Base-by-base conservation (phyloP, 2,797 vertebrate genomes). In the Platyrinchus mystaceus region DNA sequence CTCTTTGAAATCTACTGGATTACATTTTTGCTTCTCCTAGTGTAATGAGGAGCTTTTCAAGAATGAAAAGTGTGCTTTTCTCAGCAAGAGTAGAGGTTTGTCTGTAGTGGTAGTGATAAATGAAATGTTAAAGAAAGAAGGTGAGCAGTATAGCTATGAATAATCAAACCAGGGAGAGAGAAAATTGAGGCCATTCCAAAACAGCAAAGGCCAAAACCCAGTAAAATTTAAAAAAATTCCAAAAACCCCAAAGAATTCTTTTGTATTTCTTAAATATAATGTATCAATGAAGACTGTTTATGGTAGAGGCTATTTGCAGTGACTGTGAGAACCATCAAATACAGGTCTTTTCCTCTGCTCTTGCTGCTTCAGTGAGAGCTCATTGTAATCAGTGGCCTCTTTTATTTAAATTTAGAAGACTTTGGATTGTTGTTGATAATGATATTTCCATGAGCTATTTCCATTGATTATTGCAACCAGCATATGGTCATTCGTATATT, bases 201-300 rank as follows among this genome's bases (percentile, higher is more conserved):
- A 43, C 9, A 68, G 1, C 27, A 60, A 63, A 89, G 56, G 6
- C 7, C 59, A 60, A 83, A 87, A 24, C 3, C 1, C 15, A 41
- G 15, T 6, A 53, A 62, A 43, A 77, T 23, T 49, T 0, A 28
- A 43, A 59, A 27, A 36, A 4, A 0, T 9, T 9, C 7, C 9
- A 56, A 36, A 36, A 21, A 4, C 2, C 3, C 9, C 6, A 7
- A 49, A 21, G 0, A 47, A 14, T 7, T 30, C 2, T 32, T 34
- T 26, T 49, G 4, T 67, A n/a, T 83, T 93, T 87, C 17, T 52
- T 37, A 62, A 39, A 36, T 59, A 37, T 11, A 56, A 26, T 4
- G 4, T 41, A 30, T 60, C 2, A 7, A 6, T 44, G 41, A 77
- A 30, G 4, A 10, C 6, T 74, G 17, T 66, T 84, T 68, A 56